Conservation (phyloP, 2,888 invertebrate genomes). For the Phania funesta region DNA sequence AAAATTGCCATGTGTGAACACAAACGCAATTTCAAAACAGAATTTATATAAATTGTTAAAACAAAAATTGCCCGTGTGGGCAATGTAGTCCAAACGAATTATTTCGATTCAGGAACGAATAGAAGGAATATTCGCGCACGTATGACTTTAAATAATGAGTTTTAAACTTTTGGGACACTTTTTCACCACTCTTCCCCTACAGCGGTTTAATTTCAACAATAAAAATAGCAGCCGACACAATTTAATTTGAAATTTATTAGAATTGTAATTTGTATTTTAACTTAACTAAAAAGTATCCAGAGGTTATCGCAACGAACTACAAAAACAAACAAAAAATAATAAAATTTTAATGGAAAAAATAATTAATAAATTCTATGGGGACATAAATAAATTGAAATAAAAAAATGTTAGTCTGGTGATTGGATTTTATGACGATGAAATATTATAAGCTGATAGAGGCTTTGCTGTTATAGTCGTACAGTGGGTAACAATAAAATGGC, state of each 20-base stretch:
- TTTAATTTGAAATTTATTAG: constrained; percentile 65
- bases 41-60: too few species aligned
- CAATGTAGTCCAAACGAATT: too few species aligned
- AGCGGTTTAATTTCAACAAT: not conserved
- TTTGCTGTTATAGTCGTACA: not conserved
- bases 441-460: constrained; percentile 31
- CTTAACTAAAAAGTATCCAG: constrained; percentile 46
- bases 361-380: constrained; percentile 34
- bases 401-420: constrained; percentile 23
- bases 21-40: too few species aligned
- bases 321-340: not conserved
- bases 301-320: constrained; percentile 47
- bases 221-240: constrained; percentile 22
- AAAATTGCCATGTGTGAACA: too few species aligned
- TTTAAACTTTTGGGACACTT: too few species aligned
- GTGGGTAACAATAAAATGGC: not conserved
- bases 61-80: too few species aligned
- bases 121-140: too few species aligned
- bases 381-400: constrained; percentile 18
- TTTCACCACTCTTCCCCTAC: not conserved
- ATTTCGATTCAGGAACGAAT: too few species aligned
- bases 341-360: constrained; percentile 6
- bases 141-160: too few species aligned
- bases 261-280: constrained; percentile 63
- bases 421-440: constrained; percentile 25